A percentile compares a stretch with the other conserved stretches of the same genome.
These are phyloP conservation scores for Trachelus tabidus DNA, from an alignment of 2,888 invertebrate genomes.

Conservation along the genomic window DNA sequence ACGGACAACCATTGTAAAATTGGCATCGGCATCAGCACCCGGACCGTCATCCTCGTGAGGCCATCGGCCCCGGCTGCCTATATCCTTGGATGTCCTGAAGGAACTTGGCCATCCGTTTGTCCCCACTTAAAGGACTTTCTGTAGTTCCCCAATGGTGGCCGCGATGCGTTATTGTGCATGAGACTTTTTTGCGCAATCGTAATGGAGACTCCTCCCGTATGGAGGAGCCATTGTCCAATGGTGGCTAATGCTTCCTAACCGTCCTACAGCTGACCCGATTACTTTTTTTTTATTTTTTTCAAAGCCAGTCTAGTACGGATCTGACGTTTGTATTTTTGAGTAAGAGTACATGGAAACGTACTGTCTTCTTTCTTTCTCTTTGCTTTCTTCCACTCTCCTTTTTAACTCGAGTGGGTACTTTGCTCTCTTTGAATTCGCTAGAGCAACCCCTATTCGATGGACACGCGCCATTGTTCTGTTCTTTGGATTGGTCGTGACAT, in stretches of 20 bases:
- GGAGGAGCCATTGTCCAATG: not conserved
- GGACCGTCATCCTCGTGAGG: constrained; percentile 3
- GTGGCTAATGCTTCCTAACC: constrained; percentile 21
- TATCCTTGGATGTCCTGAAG: constrained; percentile 14
- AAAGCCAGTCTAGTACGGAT: not conserved
- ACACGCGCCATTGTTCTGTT: not conserved
- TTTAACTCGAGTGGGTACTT: not conserved
- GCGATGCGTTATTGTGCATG: constrained; percentile 38
- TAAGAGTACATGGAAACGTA: not conserved
- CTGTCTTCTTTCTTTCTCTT: not conserved
- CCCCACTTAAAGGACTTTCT: constrained; percentile 9
- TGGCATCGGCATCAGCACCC: not conserved
- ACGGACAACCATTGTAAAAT: constrained; percentile 21
- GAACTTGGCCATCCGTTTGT: constrained; percentile 4
- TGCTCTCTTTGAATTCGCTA: not conserved
- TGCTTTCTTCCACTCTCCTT: not conserved
- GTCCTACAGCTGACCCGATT: constrained; percentile 37
- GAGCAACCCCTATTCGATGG: not conserved
- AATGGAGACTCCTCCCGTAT: not conserved
- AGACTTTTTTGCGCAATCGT: constrained; percentile 21
- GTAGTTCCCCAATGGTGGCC: not conserved
- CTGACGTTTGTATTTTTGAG: not conserved
- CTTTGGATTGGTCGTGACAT: not conserved
- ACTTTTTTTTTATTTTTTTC: constrained; percentile 13
- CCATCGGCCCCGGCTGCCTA: constrained; percentile 12